Evolutionary conservation across 2,888 invertebrate genomes (phyloP).

Genomic region (Cybosia mesomella): DNA sequence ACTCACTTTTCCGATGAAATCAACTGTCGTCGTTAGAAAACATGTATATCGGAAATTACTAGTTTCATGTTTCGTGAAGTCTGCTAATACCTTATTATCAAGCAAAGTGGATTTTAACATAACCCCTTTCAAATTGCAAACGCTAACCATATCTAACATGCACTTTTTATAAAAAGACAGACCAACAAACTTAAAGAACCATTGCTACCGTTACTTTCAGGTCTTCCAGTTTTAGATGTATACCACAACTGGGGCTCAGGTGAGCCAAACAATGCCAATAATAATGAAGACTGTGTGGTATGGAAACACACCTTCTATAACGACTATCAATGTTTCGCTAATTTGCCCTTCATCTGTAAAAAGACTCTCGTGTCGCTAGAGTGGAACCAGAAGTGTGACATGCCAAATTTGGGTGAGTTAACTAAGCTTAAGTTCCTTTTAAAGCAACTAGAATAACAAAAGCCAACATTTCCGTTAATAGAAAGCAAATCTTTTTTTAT

Average conservation of each 20-base stretch:
- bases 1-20: no score
- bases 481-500: no score
- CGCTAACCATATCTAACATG: no score
- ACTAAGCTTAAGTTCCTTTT: neutral
- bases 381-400: constrained; percentile 66
- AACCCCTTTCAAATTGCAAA: no score
- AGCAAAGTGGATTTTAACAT: no score
- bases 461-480: no score
- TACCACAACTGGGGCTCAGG: constrained; percentile 64
- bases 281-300: constrained; percentile 58
- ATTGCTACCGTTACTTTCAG: constrained; percentile 45
- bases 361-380: constrained; percentile 59
- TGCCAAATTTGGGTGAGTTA: constrained; percentile 63
- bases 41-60: no score
- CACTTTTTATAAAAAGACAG: no score
- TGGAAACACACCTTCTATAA: neutral
- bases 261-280: constrained; percentile 46
- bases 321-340: neutral
- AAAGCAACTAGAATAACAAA: neutral
- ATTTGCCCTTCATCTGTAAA: constrained; percentile 69
- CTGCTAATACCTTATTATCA: no score
- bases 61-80: no score
- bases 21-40: no score
- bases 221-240: constrained; percentile 58
- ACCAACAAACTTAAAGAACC: neutral